Evolutionary conservation across 2,113 vertebrate species (phyloP).

Genomic region (Ictidomys tridecemlineatus): DNA sequence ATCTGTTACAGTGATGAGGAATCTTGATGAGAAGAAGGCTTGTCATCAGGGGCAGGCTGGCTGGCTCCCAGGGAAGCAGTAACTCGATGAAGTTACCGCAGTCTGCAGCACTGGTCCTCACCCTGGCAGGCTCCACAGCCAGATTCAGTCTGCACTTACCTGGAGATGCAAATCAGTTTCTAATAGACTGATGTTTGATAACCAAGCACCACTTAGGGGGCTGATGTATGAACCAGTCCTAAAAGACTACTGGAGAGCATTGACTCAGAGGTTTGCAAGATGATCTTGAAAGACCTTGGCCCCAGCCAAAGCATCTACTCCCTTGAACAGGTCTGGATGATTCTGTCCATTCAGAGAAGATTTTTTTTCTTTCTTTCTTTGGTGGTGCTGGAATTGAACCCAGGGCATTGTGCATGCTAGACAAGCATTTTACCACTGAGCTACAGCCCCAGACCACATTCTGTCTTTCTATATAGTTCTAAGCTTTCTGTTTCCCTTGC

Average conservation of each 20-base stretch:
- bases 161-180: not conserved
- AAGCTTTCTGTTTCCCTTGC: not conserved
- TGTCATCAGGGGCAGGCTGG: not conserved
- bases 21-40: not conserved
- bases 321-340: not conserved
- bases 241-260: not conserved
- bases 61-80: not conserved
- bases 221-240: not conserved
- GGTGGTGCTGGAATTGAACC: not conserved
- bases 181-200: not conserved
- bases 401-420: not conserved
- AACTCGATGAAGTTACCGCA: not conserved
- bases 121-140: too few relatives aligned
- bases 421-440: not conserved
- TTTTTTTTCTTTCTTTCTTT: not conserved
- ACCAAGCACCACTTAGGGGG: not conserved
- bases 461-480: not conserved
- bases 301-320: not conserved
- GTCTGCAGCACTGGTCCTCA: not conserved
- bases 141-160: fast-evolving
- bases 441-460: not conserved
- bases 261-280: not conserved
- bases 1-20: not conserved
- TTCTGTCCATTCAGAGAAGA: not conserved
- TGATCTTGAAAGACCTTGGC: not conserved